These are phyloP conservation scores for Aegithalos caudatus DNA, from an alignment of 2,113 vertebrate species.

Conservation along the genomic window DNA sequence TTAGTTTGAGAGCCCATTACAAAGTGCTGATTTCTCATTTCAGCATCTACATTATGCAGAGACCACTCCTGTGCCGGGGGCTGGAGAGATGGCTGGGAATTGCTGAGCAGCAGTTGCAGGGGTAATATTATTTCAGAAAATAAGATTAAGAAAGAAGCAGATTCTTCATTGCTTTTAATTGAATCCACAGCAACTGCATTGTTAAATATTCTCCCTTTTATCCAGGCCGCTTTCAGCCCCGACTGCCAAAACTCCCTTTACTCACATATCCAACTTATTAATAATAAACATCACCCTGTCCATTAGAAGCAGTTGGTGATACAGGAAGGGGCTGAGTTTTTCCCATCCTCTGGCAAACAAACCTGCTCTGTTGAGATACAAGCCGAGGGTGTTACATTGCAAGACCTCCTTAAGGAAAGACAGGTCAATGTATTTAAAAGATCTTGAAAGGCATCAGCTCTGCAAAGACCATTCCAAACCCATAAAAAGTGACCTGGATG, in stretches of 20 bases:
- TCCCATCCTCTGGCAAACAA: neutral
- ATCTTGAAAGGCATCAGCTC: neutral
- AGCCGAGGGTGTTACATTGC: accelerated
- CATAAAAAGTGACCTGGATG: neutral
- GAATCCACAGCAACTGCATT: neutral
- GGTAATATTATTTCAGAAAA: neutral
- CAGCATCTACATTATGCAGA: neutral
- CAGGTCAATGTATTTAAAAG: neutral
- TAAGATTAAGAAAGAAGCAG: neutral
- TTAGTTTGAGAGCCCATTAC: slow-evolving; percentile 6
- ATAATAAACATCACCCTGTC: neutral
- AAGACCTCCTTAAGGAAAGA: neutral
- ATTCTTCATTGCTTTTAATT: neutral
- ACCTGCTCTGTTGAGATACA: neutral
- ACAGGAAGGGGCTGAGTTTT: neutral
- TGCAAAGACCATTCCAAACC: neutral
- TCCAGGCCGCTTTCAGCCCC: neutral
- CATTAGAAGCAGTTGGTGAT: neutral
- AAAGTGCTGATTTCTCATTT: slow-evolving; percentile 38
- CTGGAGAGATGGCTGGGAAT: neutral
- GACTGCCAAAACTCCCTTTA: neutral
- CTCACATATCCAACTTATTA: neutral
- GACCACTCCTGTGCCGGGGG: neutral
- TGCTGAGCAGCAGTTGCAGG: neutral
- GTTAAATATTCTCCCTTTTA: neutral